Evolutionary conservation across 2,888 invertebrate genomes (phyloP).

Genomic region (Macropis europaea): DNA sequence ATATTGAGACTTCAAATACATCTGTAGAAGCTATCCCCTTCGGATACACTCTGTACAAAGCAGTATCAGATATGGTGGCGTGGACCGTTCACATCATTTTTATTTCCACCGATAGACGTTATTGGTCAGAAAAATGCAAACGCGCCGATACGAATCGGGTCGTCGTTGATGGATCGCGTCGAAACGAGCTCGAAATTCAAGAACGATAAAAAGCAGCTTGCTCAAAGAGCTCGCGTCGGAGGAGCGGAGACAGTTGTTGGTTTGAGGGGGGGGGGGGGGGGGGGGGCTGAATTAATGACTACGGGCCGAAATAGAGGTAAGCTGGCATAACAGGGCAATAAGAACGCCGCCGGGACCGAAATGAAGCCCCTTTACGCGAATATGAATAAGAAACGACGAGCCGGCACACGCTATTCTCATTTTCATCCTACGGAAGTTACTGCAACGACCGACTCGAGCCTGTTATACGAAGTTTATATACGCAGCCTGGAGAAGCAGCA

Average conservation of each 20-base stretch:
- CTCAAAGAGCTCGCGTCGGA: background rate
- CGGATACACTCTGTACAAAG: too few relatives aligned
- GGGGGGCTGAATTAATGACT: conserved; percentile 32
- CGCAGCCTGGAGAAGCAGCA: conserved; percentile 46
- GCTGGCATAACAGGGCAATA: conserved; percentile 39
- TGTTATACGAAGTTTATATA: conserved; percentile 57
- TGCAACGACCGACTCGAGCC: conserved; percentile 39
- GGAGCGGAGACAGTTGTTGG: conserved; percentile 36
- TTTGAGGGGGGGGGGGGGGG: conserved; percentile 31
- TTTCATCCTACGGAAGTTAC: conserved; percentile 50
- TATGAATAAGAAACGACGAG: conserved; percentile 58
- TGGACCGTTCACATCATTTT: too few relatives aligned
- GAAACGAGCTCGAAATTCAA: conserved; percentile 9
- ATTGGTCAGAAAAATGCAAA: background rate
- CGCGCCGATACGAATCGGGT: background rate
- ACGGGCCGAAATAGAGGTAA: conserved; percentile 17
- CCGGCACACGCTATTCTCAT: conserved; percentile 52
- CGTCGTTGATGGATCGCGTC: too few relatives aligned
- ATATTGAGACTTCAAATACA: too few relatives aligned
- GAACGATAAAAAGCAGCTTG: conserved; percentile 25
- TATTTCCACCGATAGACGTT: background rate
- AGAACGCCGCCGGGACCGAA: conserved; percentile 32
- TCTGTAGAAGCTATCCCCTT: too few relatives aligned
- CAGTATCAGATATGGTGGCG: too few relatives aligned
- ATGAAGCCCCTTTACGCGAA: conserved; percentile 50